Evolutionary conservation across 2,888 invertebrate species (phyloP), one percentile per base, ranked within the genome.

Genomic region (Cabera pusaria): DNA sequence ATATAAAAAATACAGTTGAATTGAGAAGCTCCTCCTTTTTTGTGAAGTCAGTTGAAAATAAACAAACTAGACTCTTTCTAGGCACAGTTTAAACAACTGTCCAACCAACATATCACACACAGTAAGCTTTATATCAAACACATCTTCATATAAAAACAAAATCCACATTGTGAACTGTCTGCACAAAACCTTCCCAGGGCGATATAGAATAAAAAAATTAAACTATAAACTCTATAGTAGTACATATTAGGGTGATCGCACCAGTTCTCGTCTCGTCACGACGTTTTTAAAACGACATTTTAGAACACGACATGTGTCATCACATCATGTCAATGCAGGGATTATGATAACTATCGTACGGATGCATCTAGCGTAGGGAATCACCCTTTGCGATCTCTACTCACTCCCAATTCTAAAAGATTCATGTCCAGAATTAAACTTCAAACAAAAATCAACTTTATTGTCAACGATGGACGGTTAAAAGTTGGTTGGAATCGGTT

Each of bases 341-440:
- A 88, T 88, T 88, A 88, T 86, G 88, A 88, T 88, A 87, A 86
- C 87, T 77, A 87, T 87, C 88, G 85, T 76, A 74, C 81, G 79
- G 77, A 85, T 84, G 71, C 83, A 85, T 85, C 85, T 78, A 82
- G 72, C 72, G 53, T 72, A 70, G 84, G 84, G 84, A 82, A 87
- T 87, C 87, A 76, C 88, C 88, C 87, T 86, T 78, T 66, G 76
- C 81, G 78, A 86, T 86, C 87, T 81, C 69, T 47, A 69, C 68
- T 59, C 57, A 45, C 53, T 49, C 49, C 50, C 37, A 57, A 44
- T n/a, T n/a, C n/a, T n/a, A n/a, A n/a, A n/a, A n/a, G n/a, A n/a
- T n/a, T n/a, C n/a, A n/a, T n/a, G n/a, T n/a, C n/a, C n/a, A n/a
- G n/a, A n/a, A n/a, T n/a, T n/a, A n/a, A n/a, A n/a, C n/a, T n/a